Percentiles rank a stretch among this genome's conserved stretches.
These are phyloP conservation scores for Schizotus pectinicornis DNA, from an alignment of 2,888 invertebrate genomes.

Conservation along the genomic window DNA sequence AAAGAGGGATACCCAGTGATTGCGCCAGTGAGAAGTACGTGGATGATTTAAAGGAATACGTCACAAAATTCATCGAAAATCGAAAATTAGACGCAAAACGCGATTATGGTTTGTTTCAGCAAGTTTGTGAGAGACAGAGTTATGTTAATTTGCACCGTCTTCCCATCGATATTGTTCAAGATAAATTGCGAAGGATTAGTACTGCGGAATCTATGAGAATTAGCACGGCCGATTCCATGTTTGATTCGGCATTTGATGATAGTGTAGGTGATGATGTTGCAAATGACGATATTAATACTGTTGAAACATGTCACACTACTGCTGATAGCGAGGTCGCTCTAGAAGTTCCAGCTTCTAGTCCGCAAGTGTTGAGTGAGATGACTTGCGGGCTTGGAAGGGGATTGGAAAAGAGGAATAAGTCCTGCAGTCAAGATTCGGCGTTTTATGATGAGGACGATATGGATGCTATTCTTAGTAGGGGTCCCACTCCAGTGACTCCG, in stretches of 20 bases:
- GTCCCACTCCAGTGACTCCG: background rate
- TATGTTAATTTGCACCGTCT: slow-evolving; percentile 14
- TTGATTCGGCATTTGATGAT: slow-evolving; percentile 9
- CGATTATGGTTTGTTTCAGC: background rate
- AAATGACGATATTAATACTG: background rate
- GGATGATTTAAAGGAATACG: slow-evolving; percentile 8
- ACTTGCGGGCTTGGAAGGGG: background rate
- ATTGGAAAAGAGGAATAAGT: slow-evolving; percentile 18
- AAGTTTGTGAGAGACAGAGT: background rate
- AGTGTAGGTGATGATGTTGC: background rate
- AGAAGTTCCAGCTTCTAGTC: background rate
- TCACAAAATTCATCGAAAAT: slow-evolving; percentile 9
- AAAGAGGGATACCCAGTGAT: slow-evolving; percentile 1
- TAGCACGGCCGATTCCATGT: slow-evolving; percentile 15
- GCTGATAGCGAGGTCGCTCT: background rate
- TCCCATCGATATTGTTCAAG: slow-evolving; percentile 4
- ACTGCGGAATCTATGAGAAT: background rate
- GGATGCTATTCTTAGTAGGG: background rate
- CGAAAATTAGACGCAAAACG: background rate
- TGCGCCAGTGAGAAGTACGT: background rate
- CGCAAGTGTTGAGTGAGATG: background rate
- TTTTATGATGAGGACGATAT: slow-evolving; percentile 11
- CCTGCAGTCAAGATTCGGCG: slow-evolving; percentile 25
- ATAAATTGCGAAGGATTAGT: slow-evolving; percentile 16
- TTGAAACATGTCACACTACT: background rate